These are phyloP conservation scores for Poecilia velifera DNA, from an alignment of 2,797 vertebrate species.

Conservation along the genomic window DNA sequence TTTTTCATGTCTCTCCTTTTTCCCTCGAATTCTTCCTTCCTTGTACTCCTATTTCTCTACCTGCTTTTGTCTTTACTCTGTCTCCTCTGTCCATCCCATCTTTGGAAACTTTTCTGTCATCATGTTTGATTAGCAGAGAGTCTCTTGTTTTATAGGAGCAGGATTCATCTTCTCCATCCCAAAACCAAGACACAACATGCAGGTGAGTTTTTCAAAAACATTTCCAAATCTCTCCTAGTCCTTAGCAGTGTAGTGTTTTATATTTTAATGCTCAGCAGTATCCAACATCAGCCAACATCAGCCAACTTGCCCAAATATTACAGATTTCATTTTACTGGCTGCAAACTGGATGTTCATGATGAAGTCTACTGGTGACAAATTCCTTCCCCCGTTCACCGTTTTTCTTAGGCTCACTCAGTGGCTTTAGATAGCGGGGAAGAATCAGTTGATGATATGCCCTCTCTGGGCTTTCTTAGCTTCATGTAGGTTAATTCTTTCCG, in stretches of 20 bases:
- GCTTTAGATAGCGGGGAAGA: constrained; percentile 75
- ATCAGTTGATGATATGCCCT: constrained; percentile 64
- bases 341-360: neutral
- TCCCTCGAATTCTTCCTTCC: neutral
- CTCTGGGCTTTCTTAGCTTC: constrained; percentile 1
- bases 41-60: neutral
- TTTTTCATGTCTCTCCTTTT: neutral
- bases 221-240: neutral
- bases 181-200: constrained; percentile 59
- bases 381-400: constrained; percentile 20
- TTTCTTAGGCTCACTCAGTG: constrained; percentile 58
- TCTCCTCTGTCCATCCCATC: neutral
- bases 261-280: neutral
- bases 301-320: neutral
- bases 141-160: constrained; percentile 66
- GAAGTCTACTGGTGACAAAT: neutral
- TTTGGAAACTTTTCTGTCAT: neutral
- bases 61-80: neutral
- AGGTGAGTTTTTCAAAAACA: constrained; percentile 57
- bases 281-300: neutral
- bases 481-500: neutral
- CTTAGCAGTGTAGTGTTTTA: neutral
- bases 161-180: constrained; percentile 41
- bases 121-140: neutral
- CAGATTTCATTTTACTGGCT: neutral